These are phyloP conservation scores for Mesembrinibis cayennensis DNA, from an alignment of 2,113 vertebrate genomes.

Conservation along the genomic window DNA sequence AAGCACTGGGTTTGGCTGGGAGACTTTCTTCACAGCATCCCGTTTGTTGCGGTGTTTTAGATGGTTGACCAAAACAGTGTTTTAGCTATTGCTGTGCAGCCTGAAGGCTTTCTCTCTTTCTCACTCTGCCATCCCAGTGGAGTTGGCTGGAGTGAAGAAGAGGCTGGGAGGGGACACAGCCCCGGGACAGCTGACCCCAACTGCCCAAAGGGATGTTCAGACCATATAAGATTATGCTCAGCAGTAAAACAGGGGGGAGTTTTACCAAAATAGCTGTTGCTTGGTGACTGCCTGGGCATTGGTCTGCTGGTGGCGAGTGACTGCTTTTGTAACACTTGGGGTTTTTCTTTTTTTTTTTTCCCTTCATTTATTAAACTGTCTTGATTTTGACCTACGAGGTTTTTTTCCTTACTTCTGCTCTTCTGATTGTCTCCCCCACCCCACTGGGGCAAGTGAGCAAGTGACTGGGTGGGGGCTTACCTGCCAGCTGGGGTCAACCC, in stretches of 20 bases:
- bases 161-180: background rate
- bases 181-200: background rate
- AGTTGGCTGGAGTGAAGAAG: background rate
- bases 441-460: background rate
- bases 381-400: background rate
- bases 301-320: background rate
- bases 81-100: background rate
- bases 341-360: background rate
- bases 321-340: background rate
- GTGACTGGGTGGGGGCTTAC: background rate
- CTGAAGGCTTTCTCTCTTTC: background rate
- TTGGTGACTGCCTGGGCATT: background rate
- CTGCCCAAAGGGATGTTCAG: background rate
- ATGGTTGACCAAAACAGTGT: background rate
- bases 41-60: background rate
- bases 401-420: background rate
- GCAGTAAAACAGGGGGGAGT: background rate
- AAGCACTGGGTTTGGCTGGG: background rate
- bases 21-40: background rate
- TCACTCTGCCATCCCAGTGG: background rate
- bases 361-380: background rate
- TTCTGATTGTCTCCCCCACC: background rate
- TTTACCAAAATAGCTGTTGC: background rate
- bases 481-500: background rate
- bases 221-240: background rate